phyloP scores from a whole-genome alignment of 2,113 vertebrate species.

The Podocnemis expansa region DNA sequence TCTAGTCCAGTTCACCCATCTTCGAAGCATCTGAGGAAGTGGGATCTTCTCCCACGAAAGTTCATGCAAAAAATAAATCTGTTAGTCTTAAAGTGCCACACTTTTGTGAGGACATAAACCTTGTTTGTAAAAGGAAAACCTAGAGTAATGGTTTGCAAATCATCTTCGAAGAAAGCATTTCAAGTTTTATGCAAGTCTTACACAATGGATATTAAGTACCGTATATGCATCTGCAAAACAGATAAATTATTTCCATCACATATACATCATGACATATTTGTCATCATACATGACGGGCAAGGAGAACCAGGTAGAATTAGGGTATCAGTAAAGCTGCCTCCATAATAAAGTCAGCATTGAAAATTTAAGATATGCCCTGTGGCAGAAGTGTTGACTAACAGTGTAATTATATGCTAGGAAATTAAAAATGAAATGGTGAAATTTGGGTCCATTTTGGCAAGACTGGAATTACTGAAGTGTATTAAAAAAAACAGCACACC shows the following conservation, averaged over 20 bases:
- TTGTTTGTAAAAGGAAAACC: neutral
- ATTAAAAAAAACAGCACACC: neutral
- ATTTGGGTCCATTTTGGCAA: neutral
- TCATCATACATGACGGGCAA: neutral
- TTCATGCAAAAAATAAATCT: no score
- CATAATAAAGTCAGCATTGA: neutral
- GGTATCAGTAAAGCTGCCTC: neutral
- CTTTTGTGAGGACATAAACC: no score
- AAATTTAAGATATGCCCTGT: neutral
- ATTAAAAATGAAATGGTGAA: rapidly evolving
- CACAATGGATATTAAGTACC: neutral
- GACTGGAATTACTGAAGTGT: rapidly evolving
- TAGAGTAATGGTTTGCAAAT: neutral
- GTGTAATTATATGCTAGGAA: neutral
- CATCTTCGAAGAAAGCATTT: neutral
- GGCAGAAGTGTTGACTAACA: neutral
- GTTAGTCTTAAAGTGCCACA: no score
- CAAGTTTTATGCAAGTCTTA: neutral
- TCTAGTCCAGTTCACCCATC: no score
- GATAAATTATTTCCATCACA: neutral
- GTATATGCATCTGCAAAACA: neutral
- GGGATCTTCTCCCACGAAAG: no score
- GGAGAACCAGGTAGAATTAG: neutral
- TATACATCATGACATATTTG: no score
- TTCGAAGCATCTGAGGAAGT: no score